A percentile compares a stretch with the other conserved stretches of the same genome.
Conservation (phyloP, 2,888 invertebrate genomes). For the Cheilosia impressa region DNA sequence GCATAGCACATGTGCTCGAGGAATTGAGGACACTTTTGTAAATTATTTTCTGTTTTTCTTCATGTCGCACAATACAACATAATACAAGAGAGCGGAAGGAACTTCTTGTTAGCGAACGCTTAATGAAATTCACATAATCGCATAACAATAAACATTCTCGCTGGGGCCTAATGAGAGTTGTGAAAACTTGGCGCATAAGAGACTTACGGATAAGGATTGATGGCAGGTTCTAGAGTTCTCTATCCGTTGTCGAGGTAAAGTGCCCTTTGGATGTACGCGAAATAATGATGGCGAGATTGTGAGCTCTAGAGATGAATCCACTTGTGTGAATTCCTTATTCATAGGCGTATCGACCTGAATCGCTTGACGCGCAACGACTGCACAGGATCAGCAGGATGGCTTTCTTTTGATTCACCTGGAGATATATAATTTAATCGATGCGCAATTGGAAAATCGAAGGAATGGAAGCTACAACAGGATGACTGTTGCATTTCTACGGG, state of each 20-base stretch:
- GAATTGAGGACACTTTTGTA: slow-evolving; percentile 60
- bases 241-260: slow-evolving; percentile 12
- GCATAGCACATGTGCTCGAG: slow-evolving; percentile 21
- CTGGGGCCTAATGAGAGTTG: slow-evolving; percentile 28
- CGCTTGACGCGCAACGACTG: background rate
- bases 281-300: slow-evolving; percentile 39
- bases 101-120: slow-evolving; percentile 27
- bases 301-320: slow-evolving; percentile 45
- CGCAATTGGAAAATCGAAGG: background rate
- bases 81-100: slow-evolving; percentile 13
- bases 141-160: slow-evolving; percentile 48
- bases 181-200: slow-evolving; percentile 2
- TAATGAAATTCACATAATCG: slow-evolving; percentile 58
- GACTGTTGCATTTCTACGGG: background rate
- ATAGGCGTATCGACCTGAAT: slow-evolving; percentile 21
- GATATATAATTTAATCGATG: slow-evolving; percentile 56
- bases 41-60: slow-evolving; percentile 43
- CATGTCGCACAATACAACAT: slow-evolving; percentile 10
- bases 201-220: slow-evolving; percentile 39
- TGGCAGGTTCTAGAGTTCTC: slow-evolving; percentile 22
- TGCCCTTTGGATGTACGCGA: background rate
- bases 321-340: slow-evolving; percentile 39
- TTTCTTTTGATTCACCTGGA: slow-evolving; percentile 40
- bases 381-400: slow-evolving; percentile 2
- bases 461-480: background rate